Evolutionary conservation across 2,888 invertebrate genomes (phyloP), one percentile per base, ranked within the genome.

Genomic region (Ypsolopha sequella): DNA sequence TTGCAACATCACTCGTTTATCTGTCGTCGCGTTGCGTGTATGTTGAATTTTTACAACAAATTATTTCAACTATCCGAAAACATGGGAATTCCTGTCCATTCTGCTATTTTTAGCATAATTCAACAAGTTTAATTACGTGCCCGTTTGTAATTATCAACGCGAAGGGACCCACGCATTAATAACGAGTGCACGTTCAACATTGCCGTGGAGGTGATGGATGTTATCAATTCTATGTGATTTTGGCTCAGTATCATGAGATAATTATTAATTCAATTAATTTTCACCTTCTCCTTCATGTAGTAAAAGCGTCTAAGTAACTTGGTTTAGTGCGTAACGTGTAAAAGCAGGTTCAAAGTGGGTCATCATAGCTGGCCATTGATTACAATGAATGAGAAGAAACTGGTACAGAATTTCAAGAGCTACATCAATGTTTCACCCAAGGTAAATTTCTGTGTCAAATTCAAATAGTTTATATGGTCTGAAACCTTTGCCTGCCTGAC

Each of bases 361-460:
- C 77, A 77, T 59, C 66, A 56, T 56, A 68, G 36, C 51, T 14
- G 11, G 24, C 45, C 38, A 49, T 11, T 45, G 41, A 11, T 52
- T 47, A 87, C 73, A 77, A 88, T 88, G 88, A 86, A 86, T 70
- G 88, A 88, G 62, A 86, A 84, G 73, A 86, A 84, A 69, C 63
- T 86, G 57, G 80, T 80, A 54, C 81, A 85, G 61, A 88, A 87
- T 70, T 89, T 89, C 70, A 88, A 81, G 71, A 88, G 88, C 67
- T 89, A 89, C 74, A 80, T 89, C 64, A 81, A 81, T 63, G 80
- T 79, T 59, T 73, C 80, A 55, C 70, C 79, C 53, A 64, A 74
- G 76, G 85, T 85, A 68, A 75, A 54, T 57, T 55, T 43, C 24
- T 43, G 11, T 7, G 43, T 11, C 46, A n/a, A n/a, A n/a, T n/a